These are phyloP conservation scores for Philopedon plagiatum DNA, from an alignment of 2,888 invertebrate genomes.

Conservation along the genomic window DNA sequence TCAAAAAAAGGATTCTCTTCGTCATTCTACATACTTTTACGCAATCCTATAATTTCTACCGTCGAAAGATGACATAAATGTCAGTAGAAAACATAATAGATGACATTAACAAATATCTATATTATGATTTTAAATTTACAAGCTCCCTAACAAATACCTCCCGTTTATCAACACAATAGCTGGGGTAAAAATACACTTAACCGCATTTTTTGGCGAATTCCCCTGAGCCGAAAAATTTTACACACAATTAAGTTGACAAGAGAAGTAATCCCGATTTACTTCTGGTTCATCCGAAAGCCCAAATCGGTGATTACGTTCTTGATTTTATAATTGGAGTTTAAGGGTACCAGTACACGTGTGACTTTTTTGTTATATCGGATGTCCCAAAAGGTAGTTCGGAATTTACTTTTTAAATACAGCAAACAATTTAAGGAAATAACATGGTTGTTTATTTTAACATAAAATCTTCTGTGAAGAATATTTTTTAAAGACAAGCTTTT, in stretches of 20 bases:
- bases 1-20: too few species aligned
- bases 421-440: too few species aligned
- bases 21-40: too few species aligned
- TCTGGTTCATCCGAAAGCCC: conserved; percentile 7
- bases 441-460: too few species aligned
- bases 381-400: too few species aligned
- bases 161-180: conserved; percentile 5
- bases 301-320: conserved; percentile 20
- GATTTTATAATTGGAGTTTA: conserved; percentile 3
- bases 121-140: neutral
- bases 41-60: too few species aligned
- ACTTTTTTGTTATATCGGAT: too few species aligned
- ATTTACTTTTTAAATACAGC: neutral
- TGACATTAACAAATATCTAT: too few species aligned
- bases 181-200: conserved; percentile 15
- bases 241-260: conserved; percentile 24
- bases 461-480: too few species aligned
- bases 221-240: conserved; percentile 23
- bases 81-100: too few species aligned
- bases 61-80: too few species aligned
- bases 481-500: too few species aligned
- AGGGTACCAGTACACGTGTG: conserved; percentile 2
- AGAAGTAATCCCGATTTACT: conserved; percentile 10
- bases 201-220: conserved; percentile 7
- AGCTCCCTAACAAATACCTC: neutral